These are phyloP conservation scores for Poecile montanus DNA, from an alignment of 2,797 vertebrate genomes.

Conservation along the genomic window DNA sequence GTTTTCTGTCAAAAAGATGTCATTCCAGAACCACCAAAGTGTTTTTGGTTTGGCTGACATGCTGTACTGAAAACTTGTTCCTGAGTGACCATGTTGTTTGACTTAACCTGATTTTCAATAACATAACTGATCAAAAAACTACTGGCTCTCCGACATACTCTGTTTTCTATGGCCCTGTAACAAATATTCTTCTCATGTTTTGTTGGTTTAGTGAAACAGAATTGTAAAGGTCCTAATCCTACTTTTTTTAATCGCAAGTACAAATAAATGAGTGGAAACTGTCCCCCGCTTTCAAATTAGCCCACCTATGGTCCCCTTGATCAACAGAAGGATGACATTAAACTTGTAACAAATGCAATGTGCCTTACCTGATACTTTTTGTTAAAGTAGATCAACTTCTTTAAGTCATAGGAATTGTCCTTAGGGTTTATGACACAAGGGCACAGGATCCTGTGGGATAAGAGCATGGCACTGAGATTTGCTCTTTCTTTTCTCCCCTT, in stretches of 20 bases:
- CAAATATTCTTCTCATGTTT: not conserved
- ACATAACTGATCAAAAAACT: not conserved
- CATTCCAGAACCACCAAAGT: not conserved
- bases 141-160: not conserved
- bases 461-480: not conserved
- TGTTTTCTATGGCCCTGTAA: not conserved
- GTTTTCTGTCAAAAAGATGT: not conserved
- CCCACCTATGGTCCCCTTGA: not conserved
- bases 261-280: not conserved
- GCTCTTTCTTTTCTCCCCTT: not conserved
- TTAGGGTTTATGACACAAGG: conserved; percentile 66
- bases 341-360: not conserved
- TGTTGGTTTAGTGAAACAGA: not conserved
- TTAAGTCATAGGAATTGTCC: conserved; percentile 54
- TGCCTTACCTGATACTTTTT: conserved; percentile 77
- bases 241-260: not conserved
- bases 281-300: not conserved
- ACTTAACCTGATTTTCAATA: not conserved
- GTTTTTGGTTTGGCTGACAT: not conserved
- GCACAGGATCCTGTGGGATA: conserved; percentile 50
- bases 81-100: not conserved
- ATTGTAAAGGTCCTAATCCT: not conserved
- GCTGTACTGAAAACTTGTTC: not conserved
- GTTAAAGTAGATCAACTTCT: conserved; percentile 59
- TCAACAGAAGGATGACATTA: not conserved